Evolutionary conservation across 2,797 vertebrate genomes (phyloP).

Genomic region (Liparis tanakae): DNA sequence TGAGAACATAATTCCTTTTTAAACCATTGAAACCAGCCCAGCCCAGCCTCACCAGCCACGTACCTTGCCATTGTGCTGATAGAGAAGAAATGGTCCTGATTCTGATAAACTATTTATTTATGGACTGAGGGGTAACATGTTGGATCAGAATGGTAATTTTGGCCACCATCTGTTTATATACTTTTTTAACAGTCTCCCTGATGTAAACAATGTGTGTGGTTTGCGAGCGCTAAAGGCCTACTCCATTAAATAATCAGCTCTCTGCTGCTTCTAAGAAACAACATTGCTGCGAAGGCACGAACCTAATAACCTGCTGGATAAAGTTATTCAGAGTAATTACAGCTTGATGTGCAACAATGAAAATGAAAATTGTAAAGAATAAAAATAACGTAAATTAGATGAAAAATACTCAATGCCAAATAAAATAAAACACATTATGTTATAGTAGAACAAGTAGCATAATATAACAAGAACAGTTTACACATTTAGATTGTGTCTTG

Average conservation of each 20-base stretch:
- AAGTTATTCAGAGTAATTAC: slow-evolving; percentile 2
- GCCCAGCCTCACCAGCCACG: slow-evolving; percentile 49
- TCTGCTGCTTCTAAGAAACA: slow-evolving; percentile 35
- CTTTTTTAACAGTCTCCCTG: slow-evolving; percentile 52
- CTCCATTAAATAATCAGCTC: slow-evolving; percentile 47
- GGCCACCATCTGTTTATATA: slow-evolving; percentile 57
- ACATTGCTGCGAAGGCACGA: slow-evolving; percentile 13
- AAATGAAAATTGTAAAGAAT: not conserved
- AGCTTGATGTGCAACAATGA: slow-evolving; percentile 7
- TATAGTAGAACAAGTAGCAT: slow-evolving; percentile 7
- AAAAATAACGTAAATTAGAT: not conserved
- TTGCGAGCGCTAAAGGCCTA: slow-evolving; percentile 46
- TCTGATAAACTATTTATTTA: slow-evolving; percentile 65
- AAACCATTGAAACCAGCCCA: slow-evolving; percentile 49
- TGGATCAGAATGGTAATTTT: slow-evolving; percentile 57
- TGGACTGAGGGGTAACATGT: slow-evolving; percentile 54
- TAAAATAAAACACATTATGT: not conserved
- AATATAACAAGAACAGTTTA: slow-evolving; percentile 8
- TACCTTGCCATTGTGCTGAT: slow-evolving; percentile 52
- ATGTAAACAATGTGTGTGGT: slow-evolving; percentile 63
- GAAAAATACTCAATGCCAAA: not conserved
- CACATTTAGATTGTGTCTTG: not conserved
- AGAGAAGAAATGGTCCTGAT: slow-evolving; percentile 56
- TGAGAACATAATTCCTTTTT: slow-evolving; percentile 56
- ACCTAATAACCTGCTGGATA: slow-evolving; percentile 21